Evolutionary conservation across 2,797 vertebrate genomes (phyloP).

Genomic region (Molossus alvarezi): DNA sequence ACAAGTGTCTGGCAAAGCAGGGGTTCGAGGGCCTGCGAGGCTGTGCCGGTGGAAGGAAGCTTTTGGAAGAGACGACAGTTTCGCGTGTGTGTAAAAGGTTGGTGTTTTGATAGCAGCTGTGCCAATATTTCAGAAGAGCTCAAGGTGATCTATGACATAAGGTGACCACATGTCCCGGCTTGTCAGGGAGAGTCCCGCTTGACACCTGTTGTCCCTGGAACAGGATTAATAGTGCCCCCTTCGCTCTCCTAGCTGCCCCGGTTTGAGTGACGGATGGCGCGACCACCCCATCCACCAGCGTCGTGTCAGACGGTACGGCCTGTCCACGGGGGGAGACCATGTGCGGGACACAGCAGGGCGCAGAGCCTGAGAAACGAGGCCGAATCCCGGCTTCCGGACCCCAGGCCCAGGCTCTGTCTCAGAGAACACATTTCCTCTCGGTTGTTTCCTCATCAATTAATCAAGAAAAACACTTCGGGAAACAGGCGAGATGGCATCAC

Average conservation of each 20-base stretch:
- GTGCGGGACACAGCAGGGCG: neutral
- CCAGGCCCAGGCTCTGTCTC: constrained; percentile 5
- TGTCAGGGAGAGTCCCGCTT: constrained; percentile 54
- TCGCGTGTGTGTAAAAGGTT: constrained; percentile 47
- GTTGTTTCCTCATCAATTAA: constrained; percentile 69
- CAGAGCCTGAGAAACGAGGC: neutral
- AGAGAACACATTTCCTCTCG: constrained; percentile 64
- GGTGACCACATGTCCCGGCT: constrained; percentile 59
- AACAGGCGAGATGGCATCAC: neutral
- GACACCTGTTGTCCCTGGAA: constrained; percentile 63
- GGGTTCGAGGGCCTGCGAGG: neutral
- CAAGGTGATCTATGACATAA: constrained; percentile 73
- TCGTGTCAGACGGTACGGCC: accelerated
- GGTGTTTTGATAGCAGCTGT: constrained; percentile 70
- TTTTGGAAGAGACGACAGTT: constrained; percentile 3
- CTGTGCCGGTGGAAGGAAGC: neutral
- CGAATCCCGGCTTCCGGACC: constrained; percentile 62
- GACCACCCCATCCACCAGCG: accelerated
- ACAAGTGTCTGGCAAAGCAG: neutral
- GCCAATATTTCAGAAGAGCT: constrained; percentile 59
- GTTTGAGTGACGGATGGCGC: neutral
- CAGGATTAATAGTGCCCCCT: constrained; percentile 40
- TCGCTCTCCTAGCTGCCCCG: neutral
- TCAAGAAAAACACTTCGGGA: constrained; percentile 41
- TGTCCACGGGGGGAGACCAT: accelerated